Evolutionary conservation across 2,888 invertebrate genomes (phyloP), one percentile per base, ranked within the genome.

Genomic region (Allolobophora icterica): DNA sequence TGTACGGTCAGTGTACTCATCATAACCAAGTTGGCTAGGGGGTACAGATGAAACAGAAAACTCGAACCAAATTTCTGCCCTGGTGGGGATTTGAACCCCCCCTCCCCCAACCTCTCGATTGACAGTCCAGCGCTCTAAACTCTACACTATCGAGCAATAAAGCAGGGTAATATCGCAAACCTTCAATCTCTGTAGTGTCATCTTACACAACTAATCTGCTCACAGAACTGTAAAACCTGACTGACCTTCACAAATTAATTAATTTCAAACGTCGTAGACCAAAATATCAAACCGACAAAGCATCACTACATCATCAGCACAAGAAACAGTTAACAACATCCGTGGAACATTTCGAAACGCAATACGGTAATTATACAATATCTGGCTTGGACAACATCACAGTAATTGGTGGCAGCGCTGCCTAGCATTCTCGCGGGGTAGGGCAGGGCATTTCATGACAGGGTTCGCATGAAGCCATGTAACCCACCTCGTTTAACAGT

Each of bases 231-330:
- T n/a, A 30, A 71, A 71, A 71, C n/a, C 8, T 71, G 71, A 71
- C 71, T 71, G n/a, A 71, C 71, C 30, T 71, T 71, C n/a, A n/a
- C 30, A 71, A 71, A 71, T 71, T 71, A 71, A 71, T 71, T 71
- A 71, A 71, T 71, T n/a, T 71, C 71, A 30, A 71, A n/a, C 30
- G n/a, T 5, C 71, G 0, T 8, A 71, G 8, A n/a, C 30, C 30
- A 6, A 71, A 8, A 30, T 71, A 71, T n/a, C 30, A 71, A 71
- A 71, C 11, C 30, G n/a, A n/a, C n/a, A 71, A n/a, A 71, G 11
- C 5, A 52, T 45, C 13, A 45, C 15, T 1, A 45, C 45, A 45
- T 19, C 52, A n/a, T n/a, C 30, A 8, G 30, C 71, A 71, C 71
- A 30, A n/a, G 30, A 71, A 30, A 52, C 52, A 19, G 1, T n/a